Base-by-base conservation (phyloP, 1,140 invertebrate species). In the Rhopalosiphum padi region DNA sequence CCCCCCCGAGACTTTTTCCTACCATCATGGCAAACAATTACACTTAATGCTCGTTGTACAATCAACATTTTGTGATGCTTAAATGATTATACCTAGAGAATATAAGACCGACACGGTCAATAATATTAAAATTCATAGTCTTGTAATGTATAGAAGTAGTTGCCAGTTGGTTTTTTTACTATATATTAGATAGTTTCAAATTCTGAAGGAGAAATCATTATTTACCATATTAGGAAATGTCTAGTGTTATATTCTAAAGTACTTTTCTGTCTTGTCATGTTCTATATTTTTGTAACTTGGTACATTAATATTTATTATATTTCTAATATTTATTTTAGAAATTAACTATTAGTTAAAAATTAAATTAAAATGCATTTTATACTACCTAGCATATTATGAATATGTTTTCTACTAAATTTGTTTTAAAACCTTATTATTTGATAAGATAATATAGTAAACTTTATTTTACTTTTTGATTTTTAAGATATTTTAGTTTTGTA, bases 161-260 rank as follows among this genome's bases (percentile, higher is more conserved):
- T 46, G 43, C 1, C 11, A 7, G 4, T 11, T 89, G 21, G 23
- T 89, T 53, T 9, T 35, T n/a, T 48, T n/a, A 43, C 25, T 46
- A 21, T 1, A 21, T n/a, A 48, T 48, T 48, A 18, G 85, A 41
- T 85, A 25, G 37, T 85, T 43, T 25, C 11, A 43, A 48, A 46
- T 37, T n/a, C n/a, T 35, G 22, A 3, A 53, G 1, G 9, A 53
- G 87, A 53, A 89, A 88, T n/a, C 35, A 21, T n/a, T 88, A 46
- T 88, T 88, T 88, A 35, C 30, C 86, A 51, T 88, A 51, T 51
- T 35, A 51, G 46, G 86, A 88, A 87, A 87, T 87, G 18, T 48
- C 43, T 46, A 46, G 25, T 46, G 46, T n/a, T 37, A 8, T 89
- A 18, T 86, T 46, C 37, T 41, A 15, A 85, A n/a, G n/a, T n/a